Conservation (phyloP, 2,888 invertebrate genomes). For the Alsophila aescularia region DNA sequence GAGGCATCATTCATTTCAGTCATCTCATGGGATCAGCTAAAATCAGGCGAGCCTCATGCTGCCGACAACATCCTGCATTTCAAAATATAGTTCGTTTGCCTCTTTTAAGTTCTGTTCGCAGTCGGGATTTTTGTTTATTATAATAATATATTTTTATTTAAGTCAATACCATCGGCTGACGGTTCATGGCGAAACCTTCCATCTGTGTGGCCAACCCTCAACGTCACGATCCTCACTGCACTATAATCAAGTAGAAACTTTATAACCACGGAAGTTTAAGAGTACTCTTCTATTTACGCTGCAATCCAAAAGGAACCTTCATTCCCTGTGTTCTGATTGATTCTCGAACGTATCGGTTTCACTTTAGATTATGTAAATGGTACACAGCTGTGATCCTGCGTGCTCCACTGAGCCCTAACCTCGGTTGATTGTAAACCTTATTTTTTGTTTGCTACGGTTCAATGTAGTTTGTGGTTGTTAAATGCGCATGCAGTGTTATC, state of each 20-base stretch:
- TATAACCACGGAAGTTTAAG: conserved; percentile 52
- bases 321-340: conserved; percentile 42
- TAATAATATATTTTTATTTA: too few relatives aligned
- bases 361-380: conserved; percentile 67
- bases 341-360: conserved; percentile 43
- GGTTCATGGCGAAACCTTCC: conserved; percentile 23
- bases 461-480: conserved; percentile 42
- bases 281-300: conserved; percentile 32
- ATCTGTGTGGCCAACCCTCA: conserved; percentile 30
- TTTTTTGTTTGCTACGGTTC: conserved; percentile 35
- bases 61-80: too few relatives aligned
- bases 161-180: conserved; percentile 19
- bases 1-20: too few relatives aligned
- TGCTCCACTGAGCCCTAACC: conserved; percentile 36
- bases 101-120: too few relatives aligned
- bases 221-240: conserved; percentile 25
- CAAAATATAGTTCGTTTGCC: too few relatives aligned
- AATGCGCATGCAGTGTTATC: conserved; percentile 69
- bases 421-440: conserved; percentile 45
- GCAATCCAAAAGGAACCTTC: conserved; percentile 45
- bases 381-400: conserved; percentile 62
- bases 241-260: conserved; percentile 38
- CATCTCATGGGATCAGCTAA: too few relatives aligned
- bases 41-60: too few relatives aligned
- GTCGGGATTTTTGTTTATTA: too few relatives aligned